These are phyloP conservation scores for Siniperca chuatsi DNA, from an alignment of 2,113 vertebrate species.

Conservation along the genomic window DNA sequence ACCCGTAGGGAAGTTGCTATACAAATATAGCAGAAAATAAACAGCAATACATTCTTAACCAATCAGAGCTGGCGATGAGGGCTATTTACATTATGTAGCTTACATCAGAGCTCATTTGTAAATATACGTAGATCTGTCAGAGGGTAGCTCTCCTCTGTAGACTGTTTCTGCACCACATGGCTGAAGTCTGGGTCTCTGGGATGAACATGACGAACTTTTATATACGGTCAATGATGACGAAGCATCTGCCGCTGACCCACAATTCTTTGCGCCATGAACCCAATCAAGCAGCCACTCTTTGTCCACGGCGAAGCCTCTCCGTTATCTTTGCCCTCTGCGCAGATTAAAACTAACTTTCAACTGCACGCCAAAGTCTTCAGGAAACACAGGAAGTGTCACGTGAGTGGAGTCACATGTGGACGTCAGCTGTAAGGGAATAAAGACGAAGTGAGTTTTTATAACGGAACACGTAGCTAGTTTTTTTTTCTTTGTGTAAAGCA, in stretches of 20 bases:
- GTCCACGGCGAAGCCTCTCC: background rate
- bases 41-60: too few relatives aligned
- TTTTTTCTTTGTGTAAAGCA: fast-evolving
- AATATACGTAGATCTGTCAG: background rate
- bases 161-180: background rate
- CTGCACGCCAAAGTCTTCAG: background rate
- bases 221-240: background rate
- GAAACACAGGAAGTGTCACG: slow-evolving; percentile 12
- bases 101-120: background rate
- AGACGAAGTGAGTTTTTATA: background rate
- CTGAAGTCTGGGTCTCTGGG: too few relatives aligned
- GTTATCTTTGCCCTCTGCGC: too few relatives aligned
- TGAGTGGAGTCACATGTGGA: slow-evolving; percentile 35
- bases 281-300: background rate
- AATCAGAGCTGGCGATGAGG: background rate
- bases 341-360: background rate
- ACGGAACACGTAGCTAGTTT: background rate
- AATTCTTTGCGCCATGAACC: slow-evolving; percentile 57
- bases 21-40: background rate
- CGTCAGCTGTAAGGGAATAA: slow-evolving; percentile 3
- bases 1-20: too few relatives aligned
- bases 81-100: background rate
- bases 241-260: slow-evolving; percentile 43
- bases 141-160: background rate
- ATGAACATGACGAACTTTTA: too few relatives aligned